Percentiles rank a stretch among this genome's conserved stretches.
phyloP scores from a whole-genome alignment of 2,888 invertebrate species.

The Omphaloscelis lunosa region DNA sequence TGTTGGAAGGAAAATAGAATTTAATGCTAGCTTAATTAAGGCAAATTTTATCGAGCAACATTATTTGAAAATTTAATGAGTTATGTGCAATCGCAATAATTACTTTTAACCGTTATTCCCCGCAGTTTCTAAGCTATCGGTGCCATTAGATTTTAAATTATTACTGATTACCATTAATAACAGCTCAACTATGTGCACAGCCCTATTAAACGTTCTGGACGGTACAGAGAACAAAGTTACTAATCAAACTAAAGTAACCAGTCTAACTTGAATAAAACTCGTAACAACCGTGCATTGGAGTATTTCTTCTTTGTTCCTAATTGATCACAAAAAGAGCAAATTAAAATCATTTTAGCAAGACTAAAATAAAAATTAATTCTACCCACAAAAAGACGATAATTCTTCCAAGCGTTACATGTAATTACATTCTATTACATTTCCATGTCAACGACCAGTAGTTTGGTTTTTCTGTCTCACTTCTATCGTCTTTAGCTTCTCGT shows the following conservation, averaged over 20 bases:
- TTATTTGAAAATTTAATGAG: slow-evolving; percentile 31
- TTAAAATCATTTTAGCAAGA: slow-evolving; percentile 17
- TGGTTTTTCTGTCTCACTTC: slow-evolving; percentile 73
- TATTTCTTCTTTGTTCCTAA: slow-evolving; percentile 3
- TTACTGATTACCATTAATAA: slow-evolving; percentile 27
- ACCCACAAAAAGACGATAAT: neutral
- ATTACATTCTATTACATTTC: slow-evolving; percentile 58
- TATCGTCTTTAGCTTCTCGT: slow-evolving; percentile 72
- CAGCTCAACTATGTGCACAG: neutral
- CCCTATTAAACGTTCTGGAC: slow-evolving; percentile 10
- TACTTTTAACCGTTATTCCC: slow-evolving; percentile 16
- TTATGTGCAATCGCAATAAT: slow-evolving; percentile 17
- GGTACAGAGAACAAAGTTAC: slow-evolving; percentile 6
- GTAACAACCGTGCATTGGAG: neutral
- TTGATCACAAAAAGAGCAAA: slow-evolving; percentile 2
- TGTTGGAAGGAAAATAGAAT: slow-evolving; percentile 29
- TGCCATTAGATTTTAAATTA: slow-evolving; percentile 38
- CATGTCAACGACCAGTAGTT: slow-evolving; percentile 67
- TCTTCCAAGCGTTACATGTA: slow-evolving; percentile 33
- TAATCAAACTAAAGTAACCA: slow-evolving; percentile 1
- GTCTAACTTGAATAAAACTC: neutral
- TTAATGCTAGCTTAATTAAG: slow-evolving; percentile 40
- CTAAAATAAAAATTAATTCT: slow-evolving; percentile 5
- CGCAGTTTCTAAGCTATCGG: slow-evolving; percentile 17
- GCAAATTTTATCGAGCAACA: slow-evolving; percentile 18